Conservation (phyloP, 2,797 vertebrate species). For the Lithobates pipiens region DNA sequence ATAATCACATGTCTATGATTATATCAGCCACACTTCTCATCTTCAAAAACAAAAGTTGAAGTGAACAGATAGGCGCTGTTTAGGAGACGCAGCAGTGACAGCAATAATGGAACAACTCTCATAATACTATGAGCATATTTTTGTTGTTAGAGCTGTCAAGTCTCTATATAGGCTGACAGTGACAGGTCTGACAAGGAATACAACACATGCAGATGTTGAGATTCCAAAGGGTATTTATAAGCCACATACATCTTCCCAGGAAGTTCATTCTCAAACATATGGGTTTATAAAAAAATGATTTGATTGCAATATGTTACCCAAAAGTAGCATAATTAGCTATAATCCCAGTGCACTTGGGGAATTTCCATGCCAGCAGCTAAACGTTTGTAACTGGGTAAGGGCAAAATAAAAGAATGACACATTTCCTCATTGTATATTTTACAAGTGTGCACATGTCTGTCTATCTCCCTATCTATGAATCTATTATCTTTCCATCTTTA, state of each 20-base stretch:
- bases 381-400: background rate
- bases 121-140: conserved; percentile 13
- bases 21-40: background rate
- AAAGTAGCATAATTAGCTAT: conserved; percentile 11
- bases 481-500: background rate
- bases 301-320: conserved; percentile 1
- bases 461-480: background rate
- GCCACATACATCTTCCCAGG: background rate
- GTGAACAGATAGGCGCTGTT: background rate
- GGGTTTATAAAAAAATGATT: conserved; percentile 28
- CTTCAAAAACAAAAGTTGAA: background rate
- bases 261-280: conserved; percentile 39
- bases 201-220: conserved; percentile 35
- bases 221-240: conserved; percentile 28
- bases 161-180: background rate
- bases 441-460: background rate
- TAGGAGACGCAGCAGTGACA: background rate
- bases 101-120: conserved; percentile 15
- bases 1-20: background rate
- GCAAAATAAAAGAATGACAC: background rate
- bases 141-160: conserved; percentile 25
- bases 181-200: conserved; percentile 40
- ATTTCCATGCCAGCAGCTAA: conserved; percentile 5
- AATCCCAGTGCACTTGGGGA: background rate
- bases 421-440: background rate